Evolutionary conservation across 2,797 vertebrate species (phyloP).

Genomic region (Siniperca undulata): DNA sequence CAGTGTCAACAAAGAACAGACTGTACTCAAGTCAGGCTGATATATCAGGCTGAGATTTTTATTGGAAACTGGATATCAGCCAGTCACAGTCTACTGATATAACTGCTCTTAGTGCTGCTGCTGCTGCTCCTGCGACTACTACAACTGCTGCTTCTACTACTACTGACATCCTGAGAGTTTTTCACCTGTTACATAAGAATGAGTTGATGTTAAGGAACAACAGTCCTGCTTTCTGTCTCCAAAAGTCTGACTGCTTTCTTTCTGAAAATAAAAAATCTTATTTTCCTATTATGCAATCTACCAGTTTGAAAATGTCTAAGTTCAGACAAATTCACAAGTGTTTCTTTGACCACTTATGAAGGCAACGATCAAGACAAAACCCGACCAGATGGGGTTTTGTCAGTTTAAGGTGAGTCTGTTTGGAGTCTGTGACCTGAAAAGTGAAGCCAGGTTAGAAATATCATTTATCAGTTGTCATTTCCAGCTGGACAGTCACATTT

Average conservation of each 20-base stretch:
- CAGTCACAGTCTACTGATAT: slow-evolving; percentile 23
- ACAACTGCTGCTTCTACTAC: neutral
- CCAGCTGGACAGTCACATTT: slow-evolving; percentile 5
- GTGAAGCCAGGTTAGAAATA: slow-evolving; percentile 9
- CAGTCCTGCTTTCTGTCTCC: slow-evolving; percentile 7
- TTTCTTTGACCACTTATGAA: neutral
- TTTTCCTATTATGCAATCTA: slow-evolving; percentile 21
- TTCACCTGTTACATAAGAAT: slow-evolving; percentile 53
- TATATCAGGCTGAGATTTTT: slow-evolving; percentile 32
- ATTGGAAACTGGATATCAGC: slow-evolving; percentile 40
- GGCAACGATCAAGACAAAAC: neutral
- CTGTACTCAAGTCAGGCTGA: slow-evolving; percentile 55
- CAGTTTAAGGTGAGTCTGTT: slow-evolving; percentile 14
- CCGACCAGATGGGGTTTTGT: neutral
- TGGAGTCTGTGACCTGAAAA: neutral
- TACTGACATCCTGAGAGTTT: neutral
- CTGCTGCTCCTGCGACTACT: neutral
- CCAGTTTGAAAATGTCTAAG: neutral
- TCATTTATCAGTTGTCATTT: neutral
- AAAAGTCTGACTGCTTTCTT: slow-evolving; percentile 12
- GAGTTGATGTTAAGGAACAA: slow-evolving; percentile 27
- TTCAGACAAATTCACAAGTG: neutral
- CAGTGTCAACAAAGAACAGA: slow-evolving; percentile 70
- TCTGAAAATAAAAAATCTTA: neutral
- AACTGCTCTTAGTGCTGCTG: neutral